Evolutionary conservation across 1,140 invertebrate species (phyloP).

Genomic region (Zaprionus vittiger): DNA sequence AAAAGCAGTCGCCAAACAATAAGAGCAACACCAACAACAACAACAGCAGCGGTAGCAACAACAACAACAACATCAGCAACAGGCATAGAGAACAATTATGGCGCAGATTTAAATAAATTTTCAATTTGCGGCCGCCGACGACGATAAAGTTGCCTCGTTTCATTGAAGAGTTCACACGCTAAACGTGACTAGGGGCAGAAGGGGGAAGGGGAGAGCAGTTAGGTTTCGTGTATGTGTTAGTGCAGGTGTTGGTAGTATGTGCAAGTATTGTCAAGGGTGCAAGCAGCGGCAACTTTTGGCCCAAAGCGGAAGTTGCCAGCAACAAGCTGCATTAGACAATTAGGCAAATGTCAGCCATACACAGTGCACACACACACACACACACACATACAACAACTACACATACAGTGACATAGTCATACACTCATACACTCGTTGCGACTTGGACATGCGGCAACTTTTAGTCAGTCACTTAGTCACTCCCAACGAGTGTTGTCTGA

Average conservation of each 20-base stretch:
- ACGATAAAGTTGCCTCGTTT: conserved; percentile 36
- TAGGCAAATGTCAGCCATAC: conserved; percentile 44
- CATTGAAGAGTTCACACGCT: conserved; percentile 69
- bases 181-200: conserved; percentile 11
- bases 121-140: conserved; percentile 35
- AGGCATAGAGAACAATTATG: conserved; percentile 76
- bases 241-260: neutral
- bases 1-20: conserved; percentile 26
- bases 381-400: neutral
- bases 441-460: conserved; percentile 29
- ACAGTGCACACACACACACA: neutral
- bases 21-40: neutral
- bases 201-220: neutral
- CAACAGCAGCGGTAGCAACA: neutral
- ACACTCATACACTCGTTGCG: neutral
- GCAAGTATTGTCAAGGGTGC: conserved; percentile 61
- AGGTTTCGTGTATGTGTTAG: conserved; percentile 10
- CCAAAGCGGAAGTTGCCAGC: conserved; percentile 64
- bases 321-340: conserved; percentile 53
- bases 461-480: conserved; percentile 45
- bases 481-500: conserved; percentile 35
- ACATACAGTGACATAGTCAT: conserved; percentile 2
- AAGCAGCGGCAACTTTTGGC: conserved; percentile 63
- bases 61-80: conserved; percentile 45
- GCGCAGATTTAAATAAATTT: conserved; percentile 79